Evolutionary conservation across 2,113 vertebrate species (phyloP), one percentile per base, ranked within the genome.

Genomic region (Chelonoidis abingdonii): DNA sequence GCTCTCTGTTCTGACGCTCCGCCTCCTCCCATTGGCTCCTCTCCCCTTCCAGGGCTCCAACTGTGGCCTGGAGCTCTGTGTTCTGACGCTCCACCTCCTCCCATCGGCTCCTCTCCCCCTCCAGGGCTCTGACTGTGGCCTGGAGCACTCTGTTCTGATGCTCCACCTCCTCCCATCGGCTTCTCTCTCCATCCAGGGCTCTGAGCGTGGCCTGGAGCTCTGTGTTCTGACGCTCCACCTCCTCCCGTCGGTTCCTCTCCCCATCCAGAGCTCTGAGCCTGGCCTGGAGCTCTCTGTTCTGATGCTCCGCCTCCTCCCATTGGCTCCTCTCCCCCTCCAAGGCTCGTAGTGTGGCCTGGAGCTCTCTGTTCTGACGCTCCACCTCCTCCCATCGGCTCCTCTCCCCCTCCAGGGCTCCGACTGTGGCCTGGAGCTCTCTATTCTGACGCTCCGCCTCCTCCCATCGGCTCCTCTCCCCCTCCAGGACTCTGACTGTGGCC

Each of bases 81-180:
- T 41, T 41, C 41, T 41, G 41, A 41, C 41, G 41, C 41, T 41
- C 41, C 41, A 41, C 41, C 41, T 41, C 41, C 41, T 41, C 41
- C 41, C 41, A 41, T 41, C 41, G 41, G 41, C 41, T 41, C 41
- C 41, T 41, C 41, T 41, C 41, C 41, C 41, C 41, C 41, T 41
- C 41, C 29, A 92, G 24, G n/a, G 35, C 17, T 92, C 31, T 7
- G 52, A 65, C 6, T 1, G 31, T 31, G 49, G 79, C 44, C 19
- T 12, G 35, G 24, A 13, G 35, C 41, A n/a, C 87, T 65, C 2
- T 21, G n/a, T 27, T 83, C 65, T 84, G 83, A 29, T 12, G 2
- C 82, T 95, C 49, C n/a, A 21, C 88, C 84, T 93, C 92, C 49
- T 96, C 78, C 86, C 92, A 85, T 11, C 86, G 92, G 56, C n/a